These are phyloP conservation scores for Anthophora plumipes DNA, from an alignment of 2,888 invertebrate genomes.

Conservation along the genomic window DNA sequence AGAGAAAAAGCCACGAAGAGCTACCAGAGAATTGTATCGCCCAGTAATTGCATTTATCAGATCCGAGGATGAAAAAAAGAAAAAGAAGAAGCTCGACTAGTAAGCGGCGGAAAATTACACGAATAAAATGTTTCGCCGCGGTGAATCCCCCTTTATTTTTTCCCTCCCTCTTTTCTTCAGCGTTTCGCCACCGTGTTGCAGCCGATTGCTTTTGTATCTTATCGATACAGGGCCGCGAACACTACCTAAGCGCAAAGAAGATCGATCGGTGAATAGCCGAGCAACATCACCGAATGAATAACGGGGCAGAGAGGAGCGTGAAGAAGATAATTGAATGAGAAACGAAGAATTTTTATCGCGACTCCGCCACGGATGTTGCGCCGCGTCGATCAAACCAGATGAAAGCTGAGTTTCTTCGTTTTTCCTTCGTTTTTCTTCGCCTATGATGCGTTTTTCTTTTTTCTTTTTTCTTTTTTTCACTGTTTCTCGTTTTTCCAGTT, in stretches of 20 bases:
- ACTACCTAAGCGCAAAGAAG: constrained; percentile 44
- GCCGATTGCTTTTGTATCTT: neutral
- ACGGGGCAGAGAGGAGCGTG: constrained; percentile 60
- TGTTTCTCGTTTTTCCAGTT: neutral
- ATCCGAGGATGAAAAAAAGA: neutral
- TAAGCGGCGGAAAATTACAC: neutral
- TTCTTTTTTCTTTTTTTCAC: constrained; percentile 17
- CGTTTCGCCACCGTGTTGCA: too few species aligned
- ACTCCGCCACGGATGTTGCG: constrained; percentile 29
- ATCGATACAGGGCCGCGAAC: constrained; percentile 19
- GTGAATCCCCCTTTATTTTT: neutral
- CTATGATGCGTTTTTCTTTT: too few species aligned
- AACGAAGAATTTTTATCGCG: constrained; percentile 34
- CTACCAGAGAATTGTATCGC: neutral
- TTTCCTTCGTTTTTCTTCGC: neutral
- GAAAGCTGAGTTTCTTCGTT: constrained; percentile 28
- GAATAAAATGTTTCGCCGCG: constrained; percentile 1
- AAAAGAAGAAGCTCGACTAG: too few species aligned
- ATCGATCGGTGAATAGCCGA: constrained; percentile 58
- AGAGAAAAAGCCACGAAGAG: neutral
- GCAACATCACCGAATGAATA: constrained; percentile 63
- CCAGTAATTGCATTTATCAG: constrained; percentile 13
- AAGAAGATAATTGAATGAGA: constrained; percentile 58
- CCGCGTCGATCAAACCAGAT: constrained; percentile 53
- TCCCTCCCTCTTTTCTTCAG: too few species aligned